Conservation (phyloP, 2,888 invertebrate genomes). For the Hydraecia micacea region DNA sequence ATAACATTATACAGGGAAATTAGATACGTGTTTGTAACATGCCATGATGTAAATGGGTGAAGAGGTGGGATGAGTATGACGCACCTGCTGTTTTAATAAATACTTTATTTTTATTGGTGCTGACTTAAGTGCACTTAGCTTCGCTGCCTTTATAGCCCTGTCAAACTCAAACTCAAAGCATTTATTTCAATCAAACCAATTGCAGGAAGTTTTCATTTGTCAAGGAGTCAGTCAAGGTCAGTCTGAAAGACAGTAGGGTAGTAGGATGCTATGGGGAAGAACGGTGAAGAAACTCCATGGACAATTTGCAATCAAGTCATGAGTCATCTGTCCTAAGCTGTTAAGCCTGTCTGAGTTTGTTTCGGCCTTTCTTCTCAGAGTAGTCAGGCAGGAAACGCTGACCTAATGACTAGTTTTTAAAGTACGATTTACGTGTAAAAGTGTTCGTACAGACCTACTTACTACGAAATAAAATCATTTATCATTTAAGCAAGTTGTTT, state of each 20-base stretch:
- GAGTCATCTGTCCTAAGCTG: background rate
- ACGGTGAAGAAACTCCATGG: background rate
- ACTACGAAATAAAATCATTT: background rate
- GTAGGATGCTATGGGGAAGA: background rate
- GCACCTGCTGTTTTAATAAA: constrained; percentile 11
- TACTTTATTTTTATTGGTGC: constrained; percentile 14
- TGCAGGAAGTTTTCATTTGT: background rate
- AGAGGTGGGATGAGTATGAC: constrained; percentile 31
- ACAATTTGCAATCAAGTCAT: background rate
- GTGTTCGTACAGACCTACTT: background rate
- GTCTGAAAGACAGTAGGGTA: background rate
- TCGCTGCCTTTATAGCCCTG: background rate
- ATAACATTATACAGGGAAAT: constrained; percentile 35
- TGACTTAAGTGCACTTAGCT: constrained; percentile 15
- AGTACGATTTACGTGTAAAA: background rate
- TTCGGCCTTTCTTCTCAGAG: no score
- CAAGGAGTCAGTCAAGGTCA: background rate
- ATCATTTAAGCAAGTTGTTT: background rate
- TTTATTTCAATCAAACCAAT: background rate
- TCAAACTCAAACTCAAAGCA: background rate
- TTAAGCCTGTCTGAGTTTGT: background rate
- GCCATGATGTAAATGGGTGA: constrained; percentile 22
- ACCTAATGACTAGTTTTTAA: background rate
- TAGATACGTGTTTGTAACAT: constrained; percentile 34
- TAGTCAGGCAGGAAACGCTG: background rate